These are phyloP conservation scores for Actinemys pallida DNA, from an alignment of 2,113 vertebrate genomes.

Conservation along the genomic window DNA sequence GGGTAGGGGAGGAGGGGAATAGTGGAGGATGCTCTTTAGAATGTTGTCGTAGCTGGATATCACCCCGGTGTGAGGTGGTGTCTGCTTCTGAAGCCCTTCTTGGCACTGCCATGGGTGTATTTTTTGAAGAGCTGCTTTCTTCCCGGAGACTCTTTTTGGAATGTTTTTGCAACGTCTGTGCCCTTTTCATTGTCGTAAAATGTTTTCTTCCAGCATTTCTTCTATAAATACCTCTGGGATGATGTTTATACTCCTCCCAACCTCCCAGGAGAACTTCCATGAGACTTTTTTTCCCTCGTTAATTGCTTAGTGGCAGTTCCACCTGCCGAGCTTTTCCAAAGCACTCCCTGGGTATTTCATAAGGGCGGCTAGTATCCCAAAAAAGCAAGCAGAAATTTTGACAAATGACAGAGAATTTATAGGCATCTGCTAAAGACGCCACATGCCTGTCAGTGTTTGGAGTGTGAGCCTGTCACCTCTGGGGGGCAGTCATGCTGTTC, in stretches of 20 bases:
- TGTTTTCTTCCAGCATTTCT: background rate
- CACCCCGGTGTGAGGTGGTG: accelerated
- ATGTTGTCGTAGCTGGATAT: accelerated
- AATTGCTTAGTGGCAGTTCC: background rate
- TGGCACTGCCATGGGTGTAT: background rate
- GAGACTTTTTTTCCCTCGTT: background rate
- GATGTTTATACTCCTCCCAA: background rate
- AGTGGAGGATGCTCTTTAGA: background rate
- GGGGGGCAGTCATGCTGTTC: conserved; percentile 74
- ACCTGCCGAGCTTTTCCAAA: background rate
- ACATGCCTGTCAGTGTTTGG: background rate
- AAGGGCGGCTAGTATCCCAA: background rate
- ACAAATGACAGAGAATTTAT: background rate
- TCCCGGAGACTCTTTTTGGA: background rate
- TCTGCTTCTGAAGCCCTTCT: background rate
- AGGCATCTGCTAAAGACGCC: background rate
- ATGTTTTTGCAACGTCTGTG: background rate
- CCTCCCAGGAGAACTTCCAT: background rate
- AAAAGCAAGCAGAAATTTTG: background rate
- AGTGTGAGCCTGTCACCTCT: conserved; percentile 39
- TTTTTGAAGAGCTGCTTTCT: background rate
- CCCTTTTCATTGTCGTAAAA: background rate
- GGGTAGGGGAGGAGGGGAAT: background rate
- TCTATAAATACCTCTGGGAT: background rate
- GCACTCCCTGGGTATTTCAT: conserved; percentile 8